Percentiles rank a stretch among this genome's conserved stretches.
Conservation (phyloP, 2,113 vertebrate genomes). For the Rhea americana region DNA sequence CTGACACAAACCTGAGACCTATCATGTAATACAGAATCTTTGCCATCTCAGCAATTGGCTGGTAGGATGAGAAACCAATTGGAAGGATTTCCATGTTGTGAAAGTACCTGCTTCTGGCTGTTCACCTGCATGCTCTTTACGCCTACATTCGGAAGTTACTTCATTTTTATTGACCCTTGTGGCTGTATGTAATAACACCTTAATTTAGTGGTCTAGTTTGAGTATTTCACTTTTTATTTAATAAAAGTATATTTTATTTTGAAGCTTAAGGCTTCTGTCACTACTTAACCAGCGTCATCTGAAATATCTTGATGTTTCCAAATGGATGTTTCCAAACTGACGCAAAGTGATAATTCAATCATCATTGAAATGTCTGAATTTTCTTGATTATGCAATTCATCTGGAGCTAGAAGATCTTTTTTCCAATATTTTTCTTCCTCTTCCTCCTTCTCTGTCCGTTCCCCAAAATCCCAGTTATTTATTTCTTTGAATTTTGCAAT, state of each 20-base stretch:
- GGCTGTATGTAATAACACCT: slow-evolving; percentile 41
- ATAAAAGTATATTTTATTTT: slow-evolving; percentile 22
- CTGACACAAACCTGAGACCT: slow-evolving; percentile 12
- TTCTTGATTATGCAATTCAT: background rate
- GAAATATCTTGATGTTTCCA: background rate
- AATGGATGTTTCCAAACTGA: background rate
- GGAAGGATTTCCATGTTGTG: background rate
- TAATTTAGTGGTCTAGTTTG: slow-evolving; percentile 27
- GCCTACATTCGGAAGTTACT: background rate
- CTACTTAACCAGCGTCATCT: slow-evolving; percentile 7
- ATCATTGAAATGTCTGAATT: background rate
- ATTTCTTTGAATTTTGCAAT: background rate
- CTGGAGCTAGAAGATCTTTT: background rate
- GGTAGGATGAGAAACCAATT: background rate
- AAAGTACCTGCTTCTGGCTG: background rate
- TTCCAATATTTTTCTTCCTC: background rate
- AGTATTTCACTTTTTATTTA: slow-evolving; percentile 31
- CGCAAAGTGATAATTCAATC: background rate
- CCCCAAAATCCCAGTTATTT: background rate
- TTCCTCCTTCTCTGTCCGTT: background rate
- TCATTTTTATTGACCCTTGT: background rate
- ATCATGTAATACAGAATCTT: background rate
- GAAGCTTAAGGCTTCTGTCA: slow-evolving; percentile 20
- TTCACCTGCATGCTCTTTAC: background rate
- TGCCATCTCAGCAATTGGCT: background rate